Conservation (phyloP, 2,113 vertebrate genomes). For the Gymnogyps californianus region DNA sequence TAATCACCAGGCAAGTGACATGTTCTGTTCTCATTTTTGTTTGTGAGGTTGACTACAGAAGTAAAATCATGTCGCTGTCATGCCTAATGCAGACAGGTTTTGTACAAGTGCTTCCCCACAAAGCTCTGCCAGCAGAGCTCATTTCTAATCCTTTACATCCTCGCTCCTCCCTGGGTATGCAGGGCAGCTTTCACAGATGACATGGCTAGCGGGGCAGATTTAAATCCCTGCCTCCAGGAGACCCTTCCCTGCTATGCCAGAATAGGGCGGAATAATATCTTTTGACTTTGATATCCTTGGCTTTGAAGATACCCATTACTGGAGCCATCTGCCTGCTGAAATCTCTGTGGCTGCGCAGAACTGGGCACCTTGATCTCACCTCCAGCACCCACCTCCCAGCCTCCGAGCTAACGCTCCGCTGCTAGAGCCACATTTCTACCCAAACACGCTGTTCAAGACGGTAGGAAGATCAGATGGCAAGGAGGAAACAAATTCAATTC, state of each 20-base stretch:
- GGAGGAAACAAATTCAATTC: not conserved
- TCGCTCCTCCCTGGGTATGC: not conserved
- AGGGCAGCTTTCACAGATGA: not conserved
- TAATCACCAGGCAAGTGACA: not conserved
- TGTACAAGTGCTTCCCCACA: not conserved
- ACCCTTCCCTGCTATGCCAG: not conserved
- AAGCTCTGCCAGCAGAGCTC: not conserved
- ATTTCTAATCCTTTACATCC: not conserved
- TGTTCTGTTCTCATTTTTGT: not conserved
- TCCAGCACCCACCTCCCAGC: not conserved
- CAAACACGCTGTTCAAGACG: not conserved
- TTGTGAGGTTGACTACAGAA: not conserved
- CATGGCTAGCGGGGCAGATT: fast-evolving
- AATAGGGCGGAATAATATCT: not conserved
- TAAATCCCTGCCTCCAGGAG: not conserved
- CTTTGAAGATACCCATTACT: not conserved
- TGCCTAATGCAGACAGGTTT: not conserved
- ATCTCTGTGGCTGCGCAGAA: not conserved
- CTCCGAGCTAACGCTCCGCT: not conserved
- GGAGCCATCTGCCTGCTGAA: not conserved
- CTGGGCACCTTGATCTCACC: not conserved
- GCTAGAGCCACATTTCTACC: not conserved
- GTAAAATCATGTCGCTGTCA: not conserved
- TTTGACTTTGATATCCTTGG: not conserved
- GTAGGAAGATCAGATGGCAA: not conserved